These are phyloP conservation scores for Zoanthus sansibaricus DNA, from an alignment of 92 coral and sea anemone species.

Conservation along the genomic window DNA sequence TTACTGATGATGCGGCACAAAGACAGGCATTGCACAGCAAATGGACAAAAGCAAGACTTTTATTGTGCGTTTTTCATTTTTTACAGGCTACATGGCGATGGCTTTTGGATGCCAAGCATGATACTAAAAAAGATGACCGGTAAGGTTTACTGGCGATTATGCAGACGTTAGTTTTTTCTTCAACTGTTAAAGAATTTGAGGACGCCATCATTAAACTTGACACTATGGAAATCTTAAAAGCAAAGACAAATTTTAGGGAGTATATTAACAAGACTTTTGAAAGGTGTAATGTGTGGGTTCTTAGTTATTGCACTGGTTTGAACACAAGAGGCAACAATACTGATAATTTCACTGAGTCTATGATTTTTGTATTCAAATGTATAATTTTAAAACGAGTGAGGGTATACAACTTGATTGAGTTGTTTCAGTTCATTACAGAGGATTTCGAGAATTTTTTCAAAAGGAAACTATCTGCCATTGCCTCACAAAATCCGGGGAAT, in stretches of 20 bases:
- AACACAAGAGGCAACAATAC: constrained; percentile 78
- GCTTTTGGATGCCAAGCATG: constrained; percentile 63
- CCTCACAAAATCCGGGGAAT: background rate
- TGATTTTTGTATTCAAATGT: constrained; percentile 70
- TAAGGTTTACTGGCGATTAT: constrained; percentile 52
- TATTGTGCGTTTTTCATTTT: constrained; percentile 67
- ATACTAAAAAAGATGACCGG: constrained; percentile 52
- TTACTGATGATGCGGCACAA: constrained; percentile 67
- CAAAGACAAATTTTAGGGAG: constrained; percentile 40
- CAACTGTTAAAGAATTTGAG: constrained; percentile 45
- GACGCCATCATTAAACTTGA: too few relatives aligned
- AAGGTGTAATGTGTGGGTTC: constrained; percentile 67
- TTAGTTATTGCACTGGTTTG: constrained; percentile 39
- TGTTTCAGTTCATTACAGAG: constrained; percentile 52
- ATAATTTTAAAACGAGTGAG: constrained; percentile 55
- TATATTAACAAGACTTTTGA: constrained; percentile 55
- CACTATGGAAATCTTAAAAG: background rate
- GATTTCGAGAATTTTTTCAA: constrained; percentile 62
- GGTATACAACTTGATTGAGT: constrained; percentile 67
- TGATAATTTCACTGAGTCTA: constrained; percentile 71
- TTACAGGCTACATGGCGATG: constrained; percentile 72
- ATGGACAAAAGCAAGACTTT: constrained; percentile 53
- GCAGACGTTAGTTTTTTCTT: constrained; percentile 64
- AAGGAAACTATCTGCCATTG: constrained; percentile 52
- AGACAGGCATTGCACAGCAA: constrained; percentile 47